Percentiles rank a stretch among this genome's conserved stretches.
Conservation (phyloP, 2,113 vertebrate genomes). For the Hippocampus barbouri region DNA sequence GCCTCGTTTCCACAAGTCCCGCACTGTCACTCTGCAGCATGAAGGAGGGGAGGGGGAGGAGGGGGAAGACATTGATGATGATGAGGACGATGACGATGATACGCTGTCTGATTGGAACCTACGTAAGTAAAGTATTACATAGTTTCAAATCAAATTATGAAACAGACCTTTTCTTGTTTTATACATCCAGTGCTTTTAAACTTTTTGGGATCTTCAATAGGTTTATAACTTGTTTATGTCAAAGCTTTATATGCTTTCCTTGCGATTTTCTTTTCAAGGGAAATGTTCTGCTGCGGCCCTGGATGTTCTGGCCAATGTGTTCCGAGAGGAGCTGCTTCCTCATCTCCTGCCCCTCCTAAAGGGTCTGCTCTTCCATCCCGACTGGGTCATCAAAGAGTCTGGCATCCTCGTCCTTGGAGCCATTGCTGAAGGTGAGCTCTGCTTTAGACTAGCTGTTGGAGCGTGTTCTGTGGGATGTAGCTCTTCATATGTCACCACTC, state of each 20-base stretch:
- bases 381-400: conserved; percentile 94
- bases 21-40: conserved; percentile 89
- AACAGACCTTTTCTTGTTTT: not conserved
- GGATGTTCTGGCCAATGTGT: conserved; percentile 90
- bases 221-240: not conserved
- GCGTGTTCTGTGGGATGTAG: not conserved
- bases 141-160: not conserved
- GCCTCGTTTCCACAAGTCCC: conserved; percentile 93
- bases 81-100: conserved; percentile 88
- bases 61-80: conserved; percentile 83
- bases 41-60: conserved; percentile 85
- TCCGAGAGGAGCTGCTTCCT: conserved; percentile 88
- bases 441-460: not conserved
- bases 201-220: not conserved
- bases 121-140: conserved; percentile 66
- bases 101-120: conserved; percentile 92
- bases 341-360: conserved; percentile 88
- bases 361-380: conserved; percentile 88
- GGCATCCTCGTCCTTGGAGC: conserved; percentile 90
- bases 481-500: too few species aligned
- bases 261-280: conserved; percentile 58
- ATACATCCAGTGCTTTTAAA: not conserved
- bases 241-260: not conserved
- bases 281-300: conserved; percentile 89
- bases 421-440: conserved; percentile 81